Base-by-base conservation (phyloP, 2,113 vertebrate species). In the Eidolon helvum region DNA sequence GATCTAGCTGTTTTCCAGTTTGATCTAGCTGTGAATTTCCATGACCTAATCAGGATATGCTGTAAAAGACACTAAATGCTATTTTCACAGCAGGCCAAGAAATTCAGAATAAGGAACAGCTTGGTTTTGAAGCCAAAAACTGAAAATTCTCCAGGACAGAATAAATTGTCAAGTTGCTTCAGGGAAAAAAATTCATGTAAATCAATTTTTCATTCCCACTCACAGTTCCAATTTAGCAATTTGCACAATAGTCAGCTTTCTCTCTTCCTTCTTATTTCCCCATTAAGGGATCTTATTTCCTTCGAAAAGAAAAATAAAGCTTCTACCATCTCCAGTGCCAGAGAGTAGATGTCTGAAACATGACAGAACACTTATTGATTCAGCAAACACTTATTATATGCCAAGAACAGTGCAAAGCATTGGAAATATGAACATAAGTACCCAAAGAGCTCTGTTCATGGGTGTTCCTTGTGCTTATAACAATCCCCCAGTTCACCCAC, bases 1-100 rank as follows among this genome's bases (percentile, higher is more conserved):
- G 90, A 97, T 96, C 71, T 97, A 94, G 75, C 94, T 96, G 97
- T 98, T 98, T 98, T 97, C 98, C 97, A 97, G 79, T 93, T 91
- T 92, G 90, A 97, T 97, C 85, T 97, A 94, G 80, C 94, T 96
- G 97, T 98, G 96, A 98, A 98, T 98, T 98, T 98, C 98, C 98
- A 97, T 97, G 96, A 96, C 92, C 97, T 97, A 95, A 97, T 92
- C 94, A 96, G 66, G 45, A 21, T 80, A 90, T 95, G 87, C 85
- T 95, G 90, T 92, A 87, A 96, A 96, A 97, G 91, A 94, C 92
- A 79, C 78, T 96, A 93, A 97, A 94, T 94, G 95, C 93, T 97
- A 74, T 93, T 93, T 97, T 96, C 94, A 95, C 92, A 97, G 93
- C 89, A 96, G 93, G 94, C 94, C 93, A 98, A 94, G 83, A 83